phyloP scores from a whole-genome alignment of 2,113 vertebrate genomes.

The Zosterops pallidus region DNA sequence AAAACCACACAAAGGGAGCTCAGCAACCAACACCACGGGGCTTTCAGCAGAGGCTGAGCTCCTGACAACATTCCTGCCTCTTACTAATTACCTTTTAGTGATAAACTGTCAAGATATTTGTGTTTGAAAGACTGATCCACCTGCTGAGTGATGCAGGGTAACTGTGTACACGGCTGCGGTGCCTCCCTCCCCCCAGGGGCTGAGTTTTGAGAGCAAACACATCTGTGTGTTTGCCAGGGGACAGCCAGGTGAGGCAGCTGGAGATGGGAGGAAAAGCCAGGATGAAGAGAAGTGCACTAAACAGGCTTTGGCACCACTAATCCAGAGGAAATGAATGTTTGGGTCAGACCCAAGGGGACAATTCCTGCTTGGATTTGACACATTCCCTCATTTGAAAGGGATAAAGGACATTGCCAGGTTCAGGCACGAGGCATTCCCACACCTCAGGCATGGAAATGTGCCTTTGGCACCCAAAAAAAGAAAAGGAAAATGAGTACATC shows the following conservation, averaged over 20 bases:
- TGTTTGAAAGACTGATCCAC: not conserved
- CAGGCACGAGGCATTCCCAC: not conserved
- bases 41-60: not conserved
- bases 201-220: not conserved
- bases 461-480: not conserved
- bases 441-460: not conserved
- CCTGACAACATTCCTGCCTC: not conserved
- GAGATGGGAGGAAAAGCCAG: not conserved
- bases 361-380: not conserved
- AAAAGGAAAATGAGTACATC: not conserved
- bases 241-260: not conserved
- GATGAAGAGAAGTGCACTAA: not conserved
- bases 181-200: not conserved
- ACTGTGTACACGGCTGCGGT: rapidly evolving
- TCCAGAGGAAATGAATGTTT: not conserved
- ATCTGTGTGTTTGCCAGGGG: not conserved
- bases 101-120: not conserved
- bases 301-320: not conserved
- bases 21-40: not conserved
- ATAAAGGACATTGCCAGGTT: not conserved
- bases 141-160: not conserved
- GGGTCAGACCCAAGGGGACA: not conserved
- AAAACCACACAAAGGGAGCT: not conserved
- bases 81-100: not conserved
- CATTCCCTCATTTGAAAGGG: not conserved